Conservation (phyloP, 2,797 vertebrate genomes). For the Sibirionetta formosa region DNA sequence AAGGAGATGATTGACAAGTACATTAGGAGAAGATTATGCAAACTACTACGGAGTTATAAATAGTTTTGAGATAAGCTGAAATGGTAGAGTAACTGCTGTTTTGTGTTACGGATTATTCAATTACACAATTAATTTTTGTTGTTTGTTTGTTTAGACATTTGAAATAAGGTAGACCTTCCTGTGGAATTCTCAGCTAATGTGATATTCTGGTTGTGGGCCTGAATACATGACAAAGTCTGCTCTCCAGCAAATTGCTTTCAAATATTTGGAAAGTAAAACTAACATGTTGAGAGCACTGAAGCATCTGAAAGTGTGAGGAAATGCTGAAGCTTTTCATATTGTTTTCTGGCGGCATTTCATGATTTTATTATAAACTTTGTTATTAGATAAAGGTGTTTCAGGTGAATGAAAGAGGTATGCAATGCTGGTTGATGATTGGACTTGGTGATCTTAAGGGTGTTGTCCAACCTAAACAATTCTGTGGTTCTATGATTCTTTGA, state of each 20-base stretch:
- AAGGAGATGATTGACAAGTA: neutral
- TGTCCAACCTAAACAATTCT: neutral
- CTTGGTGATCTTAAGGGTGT: neutral
- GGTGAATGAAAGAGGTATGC: neutral
- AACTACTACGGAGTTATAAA: neutral
- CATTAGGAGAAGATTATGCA: neutral
- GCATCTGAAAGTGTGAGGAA: neutral
- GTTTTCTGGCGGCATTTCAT: neutral
- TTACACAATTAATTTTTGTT: fast-evolving
- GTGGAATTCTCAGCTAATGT: neutral
- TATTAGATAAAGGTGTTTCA: neutral
- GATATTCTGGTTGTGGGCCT: neutral
- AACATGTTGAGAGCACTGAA: neutral
- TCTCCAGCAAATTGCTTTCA: neutral
- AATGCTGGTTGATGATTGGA: neutral
- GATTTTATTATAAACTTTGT: neutral
- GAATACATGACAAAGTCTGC: neutral
- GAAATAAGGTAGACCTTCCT: neutral
- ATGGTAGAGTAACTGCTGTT: neutral
- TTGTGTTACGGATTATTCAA: neutral
- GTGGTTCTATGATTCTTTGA: neutral
- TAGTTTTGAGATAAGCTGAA: neutral
- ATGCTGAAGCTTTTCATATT: neutral
- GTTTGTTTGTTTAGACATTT: neutral
- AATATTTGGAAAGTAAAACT: neutral